These are phyloP conservation scores for Antennarius maculatus DNA, from an alignment of 2,797 vertebrate species.

Conservation along the genomic window DNA sequence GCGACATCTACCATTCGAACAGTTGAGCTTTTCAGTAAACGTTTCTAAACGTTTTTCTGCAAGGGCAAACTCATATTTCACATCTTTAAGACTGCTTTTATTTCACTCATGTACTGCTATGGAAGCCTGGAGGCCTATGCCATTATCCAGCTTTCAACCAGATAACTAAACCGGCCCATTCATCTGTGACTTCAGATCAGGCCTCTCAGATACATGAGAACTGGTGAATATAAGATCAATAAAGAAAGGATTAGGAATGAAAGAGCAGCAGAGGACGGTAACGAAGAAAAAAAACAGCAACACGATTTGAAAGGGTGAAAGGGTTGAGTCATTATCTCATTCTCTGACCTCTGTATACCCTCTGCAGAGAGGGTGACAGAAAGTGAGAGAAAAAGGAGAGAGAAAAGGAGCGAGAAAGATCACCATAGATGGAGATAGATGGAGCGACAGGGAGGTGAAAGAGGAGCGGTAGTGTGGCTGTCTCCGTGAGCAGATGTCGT, in stretches of 20 bases:
- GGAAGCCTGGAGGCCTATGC: neutral
- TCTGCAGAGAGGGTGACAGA: conserved; percentile 67
- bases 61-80: conserved; percentile 38
- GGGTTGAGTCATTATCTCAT: conserved; percentile 80
- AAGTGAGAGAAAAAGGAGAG: conserved; percentile 63
- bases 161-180: conserved; percentile 29
- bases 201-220: conserved; percentile 62
- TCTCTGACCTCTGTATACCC: conserved; percentile 77
- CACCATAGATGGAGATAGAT: conserved; percentile 80
- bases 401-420: conserved; percentile 74
- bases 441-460: conserved; percentile 80
- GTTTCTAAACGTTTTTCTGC: neutral
- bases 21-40: neutral
- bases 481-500: conserved; percentile 84
- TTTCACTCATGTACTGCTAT: neutral
- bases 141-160: conserved; percentile 26
- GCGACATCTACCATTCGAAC: conserved; percentile 76
- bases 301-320: conserved; percentile 77
- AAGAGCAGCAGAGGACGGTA: conserved; percentile 48
- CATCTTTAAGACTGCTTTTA: conserved; percentile 29
- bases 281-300: conserved; percentile 34
- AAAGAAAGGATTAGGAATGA: conserved; percentile 76
- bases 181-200: conserved; percentile 41
- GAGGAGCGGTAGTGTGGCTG: conserved; percentile 70
- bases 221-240: conserved; percentile 76